These are phyloP conservation scores for Okamejei kenojei DNA, from an alignment of 2,797 vertebrate genomes.

Conservation along the genomic window DNA sequence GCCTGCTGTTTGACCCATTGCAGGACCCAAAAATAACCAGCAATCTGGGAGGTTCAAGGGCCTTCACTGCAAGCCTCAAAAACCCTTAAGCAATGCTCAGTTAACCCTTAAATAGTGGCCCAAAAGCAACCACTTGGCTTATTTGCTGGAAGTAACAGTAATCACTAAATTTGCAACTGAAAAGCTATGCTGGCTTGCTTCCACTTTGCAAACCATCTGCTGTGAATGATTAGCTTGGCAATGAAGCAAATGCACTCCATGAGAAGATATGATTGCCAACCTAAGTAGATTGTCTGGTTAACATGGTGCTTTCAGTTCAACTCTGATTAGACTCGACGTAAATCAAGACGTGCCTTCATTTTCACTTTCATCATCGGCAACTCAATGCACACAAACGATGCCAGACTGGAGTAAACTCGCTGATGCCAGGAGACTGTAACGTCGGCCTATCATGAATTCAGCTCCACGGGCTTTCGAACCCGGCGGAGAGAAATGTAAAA, in stretches of 20 bases:
- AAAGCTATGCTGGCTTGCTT: neutral
- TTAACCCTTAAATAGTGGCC: neutral
- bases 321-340: neutral
- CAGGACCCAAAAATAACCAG: neutral
- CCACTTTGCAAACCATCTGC: neutral
- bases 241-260: neutral
- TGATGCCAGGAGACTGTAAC: neutral
- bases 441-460: neutral
- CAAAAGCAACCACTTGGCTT: neutral
- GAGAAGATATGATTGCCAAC: neutral
- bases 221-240: neutral
- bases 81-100: slow-evolving; percentile 14
- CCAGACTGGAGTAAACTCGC: neutral
- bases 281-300: neutral
- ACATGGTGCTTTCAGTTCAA: neutral
- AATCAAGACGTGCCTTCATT: neutral
- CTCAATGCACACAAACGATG: neutral
- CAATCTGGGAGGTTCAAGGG: neutral
- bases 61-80: neutral
- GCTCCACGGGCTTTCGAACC: neutral
- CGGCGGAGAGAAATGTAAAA: neutral
- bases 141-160: neutral
- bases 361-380: neutral
- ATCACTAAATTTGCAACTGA: slow-evolving; percentile 1
- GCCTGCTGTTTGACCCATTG: neutral